These are phyloP conservation scores for Adelognathus sp. DNA, from an alignment of 2,888 invertebrate species.

Conservation along the genomic window DNA sequence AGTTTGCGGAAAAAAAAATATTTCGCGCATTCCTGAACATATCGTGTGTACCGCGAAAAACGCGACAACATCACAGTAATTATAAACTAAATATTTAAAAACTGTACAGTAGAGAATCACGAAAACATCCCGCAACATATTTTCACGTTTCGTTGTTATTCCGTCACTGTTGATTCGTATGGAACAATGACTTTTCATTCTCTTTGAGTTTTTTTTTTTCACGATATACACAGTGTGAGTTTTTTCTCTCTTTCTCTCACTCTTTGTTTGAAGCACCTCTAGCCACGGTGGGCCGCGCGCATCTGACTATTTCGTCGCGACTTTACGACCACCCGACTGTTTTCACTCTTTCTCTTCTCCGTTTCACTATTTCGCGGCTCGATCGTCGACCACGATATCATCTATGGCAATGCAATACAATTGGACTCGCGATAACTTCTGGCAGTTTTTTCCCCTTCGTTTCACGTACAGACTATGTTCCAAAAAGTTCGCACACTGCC, in stretches of 20 bases:
- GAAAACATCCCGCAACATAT: neutral
- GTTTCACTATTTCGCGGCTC: neutral
- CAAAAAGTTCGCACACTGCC: neutral
- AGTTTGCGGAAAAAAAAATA: neutral
- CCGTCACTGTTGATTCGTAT: neutral
- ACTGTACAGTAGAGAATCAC: conserved; percentile 32
- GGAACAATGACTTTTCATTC: conserved; percentile 16
- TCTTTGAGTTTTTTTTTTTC: neutral
- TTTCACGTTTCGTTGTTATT: neutral
- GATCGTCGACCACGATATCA: neutral
- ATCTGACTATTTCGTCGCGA: neutral
- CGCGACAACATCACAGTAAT: neutral
- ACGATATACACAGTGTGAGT: neutral
- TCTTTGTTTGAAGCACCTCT: neutral
- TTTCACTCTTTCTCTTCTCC: neutral
- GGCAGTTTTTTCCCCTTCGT: neutral
- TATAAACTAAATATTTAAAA: conserved; percentile 5
- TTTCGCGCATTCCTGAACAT: neutral
- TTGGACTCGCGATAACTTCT: neutral
- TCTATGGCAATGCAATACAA: neutral
- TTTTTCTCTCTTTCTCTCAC: neutral
- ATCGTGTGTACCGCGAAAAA: neutral
- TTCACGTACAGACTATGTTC: neutral
- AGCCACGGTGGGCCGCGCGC: neutral
- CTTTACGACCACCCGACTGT: neutral